Evolutionary conservation across 1,140 invertebrate genomes (phyloP).

Genomic region (Lamellibrachia luymesi): DNA sequence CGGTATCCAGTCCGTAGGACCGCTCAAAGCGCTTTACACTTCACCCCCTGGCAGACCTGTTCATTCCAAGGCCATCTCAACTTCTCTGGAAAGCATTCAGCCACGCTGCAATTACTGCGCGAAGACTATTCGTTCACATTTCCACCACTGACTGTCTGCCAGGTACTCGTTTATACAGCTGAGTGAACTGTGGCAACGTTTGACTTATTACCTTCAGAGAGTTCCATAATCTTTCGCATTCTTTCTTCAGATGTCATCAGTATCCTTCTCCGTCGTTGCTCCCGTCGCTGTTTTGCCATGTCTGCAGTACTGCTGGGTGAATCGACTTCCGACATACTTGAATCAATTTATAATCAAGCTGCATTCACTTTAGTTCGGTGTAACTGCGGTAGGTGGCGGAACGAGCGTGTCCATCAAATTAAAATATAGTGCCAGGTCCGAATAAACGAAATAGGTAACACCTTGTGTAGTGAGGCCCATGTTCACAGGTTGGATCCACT

Average conservation of each 20-base stretch:
- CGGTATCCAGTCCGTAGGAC: no score
- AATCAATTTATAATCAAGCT: conserved; percentile 29
- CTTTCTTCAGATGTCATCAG: conserved; percentile 34
- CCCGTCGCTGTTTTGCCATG: conserved; percentile 23
- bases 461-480: no score
- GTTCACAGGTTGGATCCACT: no score
- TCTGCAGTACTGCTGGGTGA: neutral
- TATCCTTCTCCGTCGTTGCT: conserved; percentile 33
- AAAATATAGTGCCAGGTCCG: neutral
- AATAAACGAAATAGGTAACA: neutral
- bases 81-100: no score
- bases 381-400: neutral
- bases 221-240: conserved; percentile 28
- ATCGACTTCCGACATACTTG: neutral
- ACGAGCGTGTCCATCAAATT: neutral
- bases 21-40: no score
- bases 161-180: no score
- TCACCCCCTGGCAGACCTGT: no score
- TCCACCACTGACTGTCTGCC: no score
- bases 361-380: neutral
- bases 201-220: conserved; percentile 6
- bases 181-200: neutral
- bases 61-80: no score
- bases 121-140: no score
- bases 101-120: no score